Conservation (phyloP, 2,888 invertebrate genomes). For the Hemaris fuciformis region DNA sequence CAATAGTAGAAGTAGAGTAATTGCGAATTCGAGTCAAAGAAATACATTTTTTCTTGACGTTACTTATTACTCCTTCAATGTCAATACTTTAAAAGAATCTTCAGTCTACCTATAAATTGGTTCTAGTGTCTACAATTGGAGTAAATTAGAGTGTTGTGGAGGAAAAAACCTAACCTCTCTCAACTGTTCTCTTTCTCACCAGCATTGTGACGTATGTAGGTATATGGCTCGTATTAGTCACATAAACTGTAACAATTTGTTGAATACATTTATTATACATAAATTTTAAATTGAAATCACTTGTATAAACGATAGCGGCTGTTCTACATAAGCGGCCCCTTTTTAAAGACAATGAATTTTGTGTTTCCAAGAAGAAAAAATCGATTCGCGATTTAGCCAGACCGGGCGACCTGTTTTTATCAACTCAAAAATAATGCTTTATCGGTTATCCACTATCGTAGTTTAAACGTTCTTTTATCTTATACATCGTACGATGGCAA, state of each 20-base stretch:
- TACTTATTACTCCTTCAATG: too few species aligned
- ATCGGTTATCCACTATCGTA: conserved; percentile 41
- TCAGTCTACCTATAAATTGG: too few species aligned
- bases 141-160: too few species aligned
- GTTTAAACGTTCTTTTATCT: conserved; percentile 40
- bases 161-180: too few species aligned
- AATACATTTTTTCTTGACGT: too few species aligned
- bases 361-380: neutral
- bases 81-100: too few species aligned
- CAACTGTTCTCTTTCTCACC: too few species aligned
- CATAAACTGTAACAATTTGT: neutral
- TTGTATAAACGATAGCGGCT: neutral
- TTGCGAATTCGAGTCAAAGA: too few species aligned
- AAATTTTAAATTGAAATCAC: neutral
- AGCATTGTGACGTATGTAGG: too few species aligned
- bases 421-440: conserved; percentile 29
- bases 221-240: neutral
- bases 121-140: too few species aligned
- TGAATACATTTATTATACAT: neutral
- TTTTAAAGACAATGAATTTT: neutral
- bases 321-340: neutral
- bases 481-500: conserved; percentile 34
- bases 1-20: too few species aligned
- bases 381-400: conserved; percentile 14
- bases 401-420: conserved; percentile 28